Base-by-base conservation (phyloP, 2,113 vertebrate genomes). In the Carettochelys insculpta region DNA sequence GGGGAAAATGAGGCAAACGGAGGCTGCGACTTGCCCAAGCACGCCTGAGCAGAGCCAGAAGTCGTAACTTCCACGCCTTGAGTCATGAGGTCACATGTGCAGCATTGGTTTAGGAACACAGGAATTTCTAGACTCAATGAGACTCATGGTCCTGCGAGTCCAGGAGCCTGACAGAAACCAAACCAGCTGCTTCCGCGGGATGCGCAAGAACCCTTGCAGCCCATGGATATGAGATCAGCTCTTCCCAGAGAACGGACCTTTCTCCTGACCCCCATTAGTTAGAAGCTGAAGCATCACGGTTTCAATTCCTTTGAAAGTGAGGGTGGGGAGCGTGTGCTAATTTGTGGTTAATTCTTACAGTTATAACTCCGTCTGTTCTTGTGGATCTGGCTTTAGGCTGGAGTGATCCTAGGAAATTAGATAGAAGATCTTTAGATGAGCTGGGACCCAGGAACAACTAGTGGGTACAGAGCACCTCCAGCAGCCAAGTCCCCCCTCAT, bases 381-480 rank as follows among this genome's bases (percentile, higher is more conserved):
- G 61, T 52, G 56, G 45, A 4, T 48, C 27, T 41, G 47, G 14
- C 47, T 88, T 34, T 48, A 47, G 71, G 80, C 61, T 65, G 5
- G n/a, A 71, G 31, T 50, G 68, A 47, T 31, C 50, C 16, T 0
- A 8, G 17, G 56, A 88, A 34, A 43, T 50, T 16, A 80, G 11
- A 4, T 0, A 0, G 73, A 29, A 29, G 43, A 8, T 0, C 0
- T 6, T 22, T 48, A 50, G 25, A 19, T 0, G n/a, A 38, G n/a
- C 43, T 52, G 4, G 82, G 50, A 61, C n/a, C n/a, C n/a, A n/a
- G n/a, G n/a, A n/a, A n/a, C n/a, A n/a, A n/a, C n/a, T 50, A 50
- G 48, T 50, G 48, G 48, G 48, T 50, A 14, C 48, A 50, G 48
- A 50, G 11, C 48, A 50, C 48, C 48, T 6, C 48, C 14, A 13